These are phyloP conservation scores for Columba livia DNA, from an alignment of 2,113 vertebrate genomes.

Conservation along the genomic window DNA sequence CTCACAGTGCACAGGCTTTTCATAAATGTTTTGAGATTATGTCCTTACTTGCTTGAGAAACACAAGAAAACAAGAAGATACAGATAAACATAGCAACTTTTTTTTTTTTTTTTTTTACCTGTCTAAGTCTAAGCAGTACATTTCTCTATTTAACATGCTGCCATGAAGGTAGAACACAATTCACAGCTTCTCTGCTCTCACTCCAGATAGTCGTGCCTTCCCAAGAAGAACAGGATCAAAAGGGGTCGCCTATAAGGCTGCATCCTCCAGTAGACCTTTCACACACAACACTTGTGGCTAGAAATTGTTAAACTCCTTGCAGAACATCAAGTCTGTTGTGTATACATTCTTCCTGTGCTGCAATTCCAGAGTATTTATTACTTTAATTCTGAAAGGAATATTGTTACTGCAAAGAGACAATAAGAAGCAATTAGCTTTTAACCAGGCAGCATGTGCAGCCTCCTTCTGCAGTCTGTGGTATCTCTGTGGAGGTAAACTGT, in stretches of 20 bases:
- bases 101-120: neutral
- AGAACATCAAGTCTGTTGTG: neutral
- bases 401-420: neutral
- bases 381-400: neutral
- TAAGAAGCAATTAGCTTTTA: neutral
- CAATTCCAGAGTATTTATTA: neutral
- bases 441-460: neutral
- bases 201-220: neutral
- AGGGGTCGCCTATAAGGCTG: neutral
- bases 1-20: neutral
- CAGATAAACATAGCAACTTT: neutral
- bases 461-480: neutral
- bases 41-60: neutral
- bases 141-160: neutral
- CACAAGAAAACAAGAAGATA: neutral
- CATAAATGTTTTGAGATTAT: neutral
- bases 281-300: fast-evolving
- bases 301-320: neutral
- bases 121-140: neutral
- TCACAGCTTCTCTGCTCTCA: neutral
- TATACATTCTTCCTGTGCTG: neutral
- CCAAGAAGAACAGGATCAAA: neutral
- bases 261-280: neutral
- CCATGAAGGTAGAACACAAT: neutral
- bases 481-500: neutral